A percentile compares a stretch with the other conserved stretches of the same genome.
phyloP scores from a whole-genome alignment of 2,888 invertebrate genomes.

The Philereme vetulata region DNA sequence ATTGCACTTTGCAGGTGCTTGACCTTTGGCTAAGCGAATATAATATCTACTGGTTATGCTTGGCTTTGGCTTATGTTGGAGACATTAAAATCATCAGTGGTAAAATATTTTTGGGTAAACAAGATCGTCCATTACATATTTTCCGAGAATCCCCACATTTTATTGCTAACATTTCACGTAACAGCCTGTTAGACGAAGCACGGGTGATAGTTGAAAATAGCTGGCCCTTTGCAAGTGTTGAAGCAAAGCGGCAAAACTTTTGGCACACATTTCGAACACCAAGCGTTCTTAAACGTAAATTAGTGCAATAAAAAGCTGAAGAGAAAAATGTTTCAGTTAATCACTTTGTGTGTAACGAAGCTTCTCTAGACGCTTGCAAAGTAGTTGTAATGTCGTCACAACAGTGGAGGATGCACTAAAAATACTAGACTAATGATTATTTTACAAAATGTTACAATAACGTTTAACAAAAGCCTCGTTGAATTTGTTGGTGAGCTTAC shows the following conservation, averaged over 20 bases:
- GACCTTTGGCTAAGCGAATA: too few species aligned
- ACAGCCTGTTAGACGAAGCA: constrained; percentile 24
- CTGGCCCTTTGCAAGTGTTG: constrained; percentile 54
- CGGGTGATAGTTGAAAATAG: constrained; percentile 56
- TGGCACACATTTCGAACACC: constrained; percentile 57
- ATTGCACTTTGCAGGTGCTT: too few species aligned
- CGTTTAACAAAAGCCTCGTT: too few species aligned
- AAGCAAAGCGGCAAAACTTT: constrained; percentile 57
- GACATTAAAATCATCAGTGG: too few species aligned
- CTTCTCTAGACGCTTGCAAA: constrained; percentile 47
- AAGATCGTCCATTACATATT: background rate
- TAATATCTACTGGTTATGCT: too few species aligned
- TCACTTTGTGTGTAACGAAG: constrained; percentile 62
- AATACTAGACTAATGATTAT: constrained; percentile 8
- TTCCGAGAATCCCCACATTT: background rate
- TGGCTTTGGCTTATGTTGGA: too few species aligned
- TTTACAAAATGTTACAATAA: background rate
- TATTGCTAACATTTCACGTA: constrained; percentile 14
- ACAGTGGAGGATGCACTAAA: constrained; percentile 9
- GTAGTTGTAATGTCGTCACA: constrained; percentile 44
- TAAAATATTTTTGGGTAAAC: too few species aligned
- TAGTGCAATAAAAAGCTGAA: constrained; percentile 48
- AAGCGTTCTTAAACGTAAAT: constrained; percentile 48
- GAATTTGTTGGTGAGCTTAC: too few species aligned
- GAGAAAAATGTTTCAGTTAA: constrained; percentile 57